Conservation (phyloP, 2,888 invertebrate genomes). For the Cosmia pyralina region DNA sequence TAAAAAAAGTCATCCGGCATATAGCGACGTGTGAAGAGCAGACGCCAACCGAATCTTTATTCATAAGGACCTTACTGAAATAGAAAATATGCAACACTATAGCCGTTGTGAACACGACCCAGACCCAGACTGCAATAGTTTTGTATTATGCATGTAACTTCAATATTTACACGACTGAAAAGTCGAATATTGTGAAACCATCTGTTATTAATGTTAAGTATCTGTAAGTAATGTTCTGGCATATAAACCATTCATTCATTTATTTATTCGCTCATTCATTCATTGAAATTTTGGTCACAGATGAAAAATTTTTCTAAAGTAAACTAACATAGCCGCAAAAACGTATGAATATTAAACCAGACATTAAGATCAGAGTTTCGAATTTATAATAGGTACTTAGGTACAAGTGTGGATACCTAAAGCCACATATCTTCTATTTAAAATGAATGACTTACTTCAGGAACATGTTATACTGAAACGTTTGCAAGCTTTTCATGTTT, state of each 20-base stretch:
- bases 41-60: background rate
- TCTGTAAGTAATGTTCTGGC: background rate
- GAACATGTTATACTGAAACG: conserved; percentile 24
- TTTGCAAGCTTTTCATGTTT: conserved; percentile 14
- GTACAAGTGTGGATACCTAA: background rate
- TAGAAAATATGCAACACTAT: background rate
- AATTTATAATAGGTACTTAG: background rate
- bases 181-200: background rate
- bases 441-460: conserved; percentile 18
- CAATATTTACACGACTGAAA: background rate
- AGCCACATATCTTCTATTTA: background rate
- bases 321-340: too few species aligned
- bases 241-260: background rate
- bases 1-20: too few species aligned
- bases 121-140: background rate
- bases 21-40: too few species aligned
- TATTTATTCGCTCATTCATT: background rate
- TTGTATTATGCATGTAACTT: background rate
- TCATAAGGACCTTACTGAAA: background rate
- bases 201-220: background rate
- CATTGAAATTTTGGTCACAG: background rate
- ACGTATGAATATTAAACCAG: conserved; percentile 3
- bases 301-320: background rate
- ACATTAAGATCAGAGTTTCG: background rate
- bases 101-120: background rate